Percentiles rank a stretch among this genome's conserved stretches.
Evolutionary conservation across 2,888 invertebrate genomes (phyloP).

Genomic region (Chymomyza amoena): DNA sequence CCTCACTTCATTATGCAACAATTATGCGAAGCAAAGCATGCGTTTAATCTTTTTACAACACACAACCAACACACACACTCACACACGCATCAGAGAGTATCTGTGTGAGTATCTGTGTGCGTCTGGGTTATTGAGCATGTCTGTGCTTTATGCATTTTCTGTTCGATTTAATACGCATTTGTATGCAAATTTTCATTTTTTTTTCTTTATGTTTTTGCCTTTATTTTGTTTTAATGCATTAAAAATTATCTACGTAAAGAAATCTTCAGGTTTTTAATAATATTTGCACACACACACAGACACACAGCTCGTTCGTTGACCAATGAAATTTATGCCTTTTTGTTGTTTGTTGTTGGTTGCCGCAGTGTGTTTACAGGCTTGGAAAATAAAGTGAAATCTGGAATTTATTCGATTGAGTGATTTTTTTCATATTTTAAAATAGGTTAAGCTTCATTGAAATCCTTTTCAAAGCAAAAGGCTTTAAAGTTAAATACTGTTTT

Average conservation of each 20-base stretch:
- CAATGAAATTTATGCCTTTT: constrained; percentile 3
- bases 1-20: constrained; percentile 72
- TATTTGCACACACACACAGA: constrained; percentile 30
- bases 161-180: constrained; percentile 68
- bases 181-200: constrained; percentile 52
- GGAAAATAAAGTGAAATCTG: neutral
- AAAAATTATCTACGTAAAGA: constrained; percentile 66
- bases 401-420: neutral
- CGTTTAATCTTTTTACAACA: constrained; percentile 66
- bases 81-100: neutral
- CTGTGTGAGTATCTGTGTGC: neutral
- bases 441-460: neutral
- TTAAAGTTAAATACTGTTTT: neutral
- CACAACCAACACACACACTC: constrained; percentile 25
- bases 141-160: constrained; percentile 49
- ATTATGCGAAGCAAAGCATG: constrained; percentile 71
- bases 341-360: too few species aligned
- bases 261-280: constrained; percentile 63
- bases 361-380: neutral
- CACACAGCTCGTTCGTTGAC: neutral
- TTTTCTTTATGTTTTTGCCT: neutral
- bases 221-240: constrained; percentile 22
- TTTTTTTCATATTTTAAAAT: neutral
- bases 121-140: too few species aligned
- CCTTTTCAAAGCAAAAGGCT: neutral